These are phyloP conservation scores for Elachura formosa DNA, from an alignment of 2,113 vertebrate genomes.

Conservation along the genomic window DNA sequence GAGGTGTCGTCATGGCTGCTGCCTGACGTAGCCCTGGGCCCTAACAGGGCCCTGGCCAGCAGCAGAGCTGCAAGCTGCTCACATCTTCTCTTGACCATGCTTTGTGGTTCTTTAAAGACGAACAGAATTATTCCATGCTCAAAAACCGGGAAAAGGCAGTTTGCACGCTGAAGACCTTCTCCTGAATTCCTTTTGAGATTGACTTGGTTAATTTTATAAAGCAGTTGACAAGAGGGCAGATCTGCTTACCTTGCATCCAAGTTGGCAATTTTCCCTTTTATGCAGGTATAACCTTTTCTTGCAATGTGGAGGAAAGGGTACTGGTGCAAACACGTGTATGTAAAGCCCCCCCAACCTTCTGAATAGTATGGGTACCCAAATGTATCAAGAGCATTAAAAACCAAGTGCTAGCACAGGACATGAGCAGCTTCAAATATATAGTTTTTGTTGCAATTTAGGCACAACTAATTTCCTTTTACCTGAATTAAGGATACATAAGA, in stretches of 20 bases:
- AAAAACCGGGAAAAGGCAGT: neutral
- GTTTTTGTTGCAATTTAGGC: neutral
- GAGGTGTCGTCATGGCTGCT: neutral
- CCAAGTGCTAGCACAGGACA: too few species aligned
- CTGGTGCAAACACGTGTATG: rapidly evolving
- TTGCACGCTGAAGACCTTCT: neutral
- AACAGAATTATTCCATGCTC: neutral
- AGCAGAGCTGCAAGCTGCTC: neutral
- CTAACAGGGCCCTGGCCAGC: neutral
- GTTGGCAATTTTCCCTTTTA: neutral
- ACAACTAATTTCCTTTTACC: neutral
- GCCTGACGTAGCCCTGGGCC: neutral
- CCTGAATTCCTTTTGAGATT: neutral
- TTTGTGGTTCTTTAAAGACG: neutral
- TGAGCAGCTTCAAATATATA: neutral
- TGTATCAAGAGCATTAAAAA: neutral
- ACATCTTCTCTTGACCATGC: neutral
- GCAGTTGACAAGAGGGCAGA: neutral
- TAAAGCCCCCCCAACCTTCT: rapidly evolving
- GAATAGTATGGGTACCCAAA: neutral
- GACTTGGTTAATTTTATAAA: neutral
- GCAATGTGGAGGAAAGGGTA: rapidly evolving
- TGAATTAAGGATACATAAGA: neutral
- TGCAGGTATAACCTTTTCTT: neutral
- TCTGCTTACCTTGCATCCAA: neutral